phyloP scores from a whole-genome alignment of 2,888 invertebrate genomes.

The Meganola albula region DNA sequence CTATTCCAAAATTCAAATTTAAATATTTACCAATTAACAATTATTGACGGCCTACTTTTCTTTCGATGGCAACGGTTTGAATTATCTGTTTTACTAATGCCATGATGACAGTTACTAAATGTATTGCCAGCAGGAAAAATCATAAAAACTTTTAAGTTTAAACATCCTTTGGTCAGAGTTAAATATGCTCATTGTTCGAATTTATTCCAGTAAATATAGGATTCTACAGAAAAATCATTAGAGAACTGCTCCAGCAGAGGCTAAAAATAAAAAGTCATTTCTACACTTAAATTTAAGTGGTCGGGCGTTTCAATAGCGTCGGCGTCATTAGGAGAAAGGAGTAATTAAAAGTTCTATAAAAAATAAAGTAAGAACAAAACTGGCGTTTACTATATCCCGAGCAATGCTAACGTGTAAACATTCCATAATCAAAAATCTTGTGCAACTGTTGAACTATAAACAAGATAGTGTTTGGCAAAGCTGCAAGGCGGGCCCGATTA shows the following conservation, averaged over 20 bases:
- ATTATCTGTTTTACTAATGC: too few species aligned
- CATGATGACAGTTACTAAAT: too few species aligned
- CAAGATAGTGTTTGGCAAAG: constrained; percentile 63
- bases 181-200: too few species aligned
- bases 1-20: too few species aligned
- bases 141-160: too few species aligned
- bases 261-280: constrained; percentile 62
- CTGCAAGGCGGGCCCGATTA: constrained; percentile 62
- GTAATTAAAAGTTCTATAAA: constrained; percentile 71
- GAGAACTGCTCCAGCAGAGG: constrained; percentile 30
- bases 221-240: constrained; percentile 28
- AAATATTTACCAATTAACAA: too few species aligned
- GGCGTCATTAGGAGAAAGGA: constrained; percentile 64
- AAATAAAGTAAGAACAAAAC: constrained; percentile 42
- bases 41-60: too few species aligned
- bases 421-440: constrained; percentile 44
- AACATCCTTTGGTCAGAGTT: too few species aligned
- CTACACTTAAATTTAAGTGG: constrained; percentile 57
- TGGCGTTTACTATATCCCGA: constrained; percentile 8
- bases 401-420: constrained; percentile 37
- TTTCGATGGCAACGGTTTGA: too few species aligned
- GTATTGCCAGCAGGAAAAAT: too few species aligned
- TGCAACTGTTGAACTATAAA: constrained; percentile 64
- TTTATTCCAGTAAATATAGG: too few species aligned
- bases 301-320: constrained; percentile 52